A percentile compares a stretch with the other conserved stretches of the same genome.
phyloP scores from a whole-genome alignment of 1,140 invertebrate species.

The Stegodyphus mimosarum region DNA sequence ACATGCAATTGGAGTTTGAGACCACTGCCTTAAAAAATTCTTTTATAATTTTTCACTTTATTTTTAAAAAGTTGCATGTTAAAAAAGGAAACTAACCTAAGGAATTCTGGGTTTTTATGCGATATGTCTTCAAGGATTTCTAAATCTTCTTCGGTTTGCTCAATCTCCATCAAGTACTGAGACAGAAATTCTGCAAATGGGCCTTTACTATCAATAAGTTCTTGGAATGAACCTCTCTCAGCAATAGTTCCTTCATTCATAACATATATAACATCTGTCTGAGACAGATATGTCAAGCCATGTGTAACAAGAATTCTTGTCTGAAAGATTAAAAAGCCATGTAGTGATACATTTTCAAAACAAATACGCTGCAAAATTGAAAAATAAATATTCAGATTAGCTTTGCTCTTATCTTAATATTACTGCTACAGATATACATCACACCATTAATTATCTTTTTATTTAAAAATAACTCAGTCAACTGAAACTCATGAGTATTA shows the following conservation, averaged over 20 bases:
- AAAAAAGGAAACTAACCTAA: constrained; percentile 19
- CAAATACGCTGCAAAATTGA: too few species aligned
- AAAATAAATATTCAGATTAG: neutral
- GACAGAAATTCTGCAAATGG: constrained; percentile 74
- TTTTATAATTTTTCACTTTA: too few species aligned
- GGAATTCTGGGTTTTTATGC: constrained; percentile 18
- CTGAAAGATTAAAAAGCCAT: constrained; percentile 46
- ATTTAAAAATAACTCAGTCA: neutral
- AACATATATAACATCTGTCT: constrained; percentile 68
- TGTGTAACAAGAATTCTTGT: constrained; percentile 69
- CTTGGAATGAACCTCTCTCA: constrained; percentile 66
- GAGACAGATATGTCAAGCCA: constrained; percentile 66
- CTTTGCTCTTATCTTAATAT: neutral
- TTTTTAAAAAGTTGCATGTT: too few species aligned
- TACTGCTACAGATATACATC: neutral
- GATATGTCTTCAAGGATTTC: constrained; percentile 15
- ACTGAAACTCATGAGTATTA: too few species aligned
- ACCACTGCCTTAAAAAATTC: too few species aligned
- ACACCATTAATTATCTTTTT: neutral
- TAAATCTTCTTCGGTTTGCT: constrained; percentile 21
- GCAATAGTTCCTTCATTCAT: constrained; percentile 66
- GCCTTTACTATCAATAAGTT: constrained; percentile 65
- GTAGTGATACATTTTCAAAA: too few species aligned
- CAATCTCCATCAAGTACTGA: constrained; percentile 76
- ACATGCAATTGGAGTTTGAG: too few species aligned